Percentiles rank a stretch among this genome's conserved stretches.
These are phyloP conservation scores for Quadriops clusia DNA, from an alignment of 2,888 invertebrate species.

Conservation along the genomic window DNA sequence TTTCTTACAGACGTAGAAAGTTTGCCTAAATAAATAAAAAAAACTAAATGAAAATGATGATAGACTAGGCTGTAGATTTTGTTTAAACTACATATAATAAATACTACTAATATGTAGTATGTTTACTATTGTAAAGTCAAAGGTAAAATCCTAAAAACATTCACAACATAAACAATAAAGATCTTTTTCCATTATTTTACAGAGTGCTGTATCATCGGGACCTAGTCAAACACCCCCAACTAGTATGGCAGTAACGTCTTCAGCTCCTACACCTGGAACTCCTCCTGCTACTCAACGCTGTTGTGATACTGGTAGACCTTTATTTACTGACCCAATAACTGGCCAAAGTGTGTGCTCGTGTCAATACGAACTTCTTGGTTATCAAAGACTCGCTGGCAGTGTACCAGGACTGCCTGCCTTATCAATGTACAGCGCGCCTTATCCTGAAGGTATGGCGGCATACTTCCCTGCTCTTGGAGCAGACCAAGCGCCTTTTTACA, in stretches of 20 bases:
- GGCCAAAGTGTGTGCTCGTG: constrained; percentile 84
- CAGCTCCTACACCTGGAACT: constrained; percentile 35
- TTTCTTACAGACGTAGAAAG: too few species aligned
- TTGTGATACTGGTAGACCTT: constrained; percentile 85
- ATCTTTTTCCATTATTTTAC: constrained; percentile 21
- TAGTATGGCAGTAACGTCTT: constrained; percentile 37
- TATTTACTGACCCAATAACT: constrained; percentile 81
- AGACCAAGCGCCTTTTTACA: constrained; percentile 77
- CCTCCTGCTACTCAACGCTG: constrained; percentile 49
- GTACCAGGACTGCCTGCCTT: constrained; percentile 60
- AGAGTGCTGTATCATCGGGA: constrained; percentile 49
- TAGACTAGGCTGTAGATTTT: too few species aligned
- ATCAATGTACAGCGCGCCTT: constrained; percentile 71
- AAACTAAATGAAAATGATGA: too few species aligned
- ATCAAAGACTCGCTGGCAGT: constrained; percentile 61
- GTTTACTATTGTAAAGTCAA: too few species aligned
- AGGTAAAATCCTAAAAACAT: too few species aligned
- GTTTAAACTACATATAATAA: too few species aligned
- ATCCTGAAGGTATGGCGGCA: constrained; percentile 74
- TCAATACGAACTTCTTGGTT: constrained; percentile 79
- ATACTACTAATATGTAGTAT: too few species aligned
- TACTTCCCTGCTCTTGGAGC: constrained; percentile 76
- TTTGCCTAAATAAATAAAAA: too few species aligned
- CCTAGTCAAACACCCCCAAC: constrained; percentile 47
- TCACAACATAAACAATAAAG: too few species aligned